Evolutionary conservation across 2,113 vertebrate genomes (phyloP).

Genomic region (Dasyprocta punctata): DNA sequence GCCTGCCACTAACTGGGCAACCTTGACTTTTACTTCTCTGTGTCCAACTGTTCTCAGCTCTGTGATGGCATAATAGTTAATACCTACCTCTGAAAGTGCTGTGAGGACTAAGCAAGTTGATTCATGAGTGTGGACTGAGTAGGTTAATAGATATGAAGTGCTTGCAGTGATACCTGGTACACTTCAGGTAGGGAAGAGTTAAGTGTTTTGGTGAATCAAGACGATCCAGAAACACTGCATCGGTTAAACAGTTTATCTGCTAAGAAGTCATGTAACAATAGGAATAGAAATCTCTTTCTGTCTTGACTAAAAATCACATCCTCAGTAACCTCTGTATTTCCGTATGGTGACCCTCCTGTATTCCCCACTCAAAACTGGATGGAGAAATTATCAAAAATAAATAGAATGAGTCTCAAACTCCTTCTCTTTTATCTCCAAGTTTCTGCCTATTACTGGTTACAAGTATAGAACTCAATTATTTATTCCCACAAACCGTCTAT

Average conservation of each 20-base stretch:
- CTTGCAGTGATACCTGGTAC: neutral
- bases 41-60: neutral
- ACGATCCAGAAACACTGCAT: neutral
- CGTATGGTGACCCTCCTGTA: neutral
- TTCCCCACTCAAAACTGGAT: neutral
- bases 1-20: neutral
- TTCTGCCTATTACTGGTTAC: neutral
- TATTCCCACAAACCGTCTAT: neutral
- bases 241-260: neutral
- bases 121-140: neutral
- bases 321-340: neutral
- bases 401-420: neutral
- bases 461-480: neutral
- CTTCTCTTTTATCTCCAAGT: neutral
- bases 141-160: neutral
- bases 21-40: neutral
- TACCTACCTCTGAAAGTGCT: neutral
- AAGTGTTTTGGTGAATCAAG: neutral
- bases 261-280: neutral
- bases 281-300: neutral
- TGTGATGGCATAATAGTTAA: neutral
- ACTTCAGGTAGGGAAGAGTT: neutral
- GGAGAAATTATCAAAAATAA: slow-evolving; percentile 14
- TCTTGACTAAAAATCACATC: neutral
- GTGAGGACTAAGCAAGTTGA: neutral